Conservation (phyloP, 2,113 vertebrate genomes). For the Columbina picui region DNA sequence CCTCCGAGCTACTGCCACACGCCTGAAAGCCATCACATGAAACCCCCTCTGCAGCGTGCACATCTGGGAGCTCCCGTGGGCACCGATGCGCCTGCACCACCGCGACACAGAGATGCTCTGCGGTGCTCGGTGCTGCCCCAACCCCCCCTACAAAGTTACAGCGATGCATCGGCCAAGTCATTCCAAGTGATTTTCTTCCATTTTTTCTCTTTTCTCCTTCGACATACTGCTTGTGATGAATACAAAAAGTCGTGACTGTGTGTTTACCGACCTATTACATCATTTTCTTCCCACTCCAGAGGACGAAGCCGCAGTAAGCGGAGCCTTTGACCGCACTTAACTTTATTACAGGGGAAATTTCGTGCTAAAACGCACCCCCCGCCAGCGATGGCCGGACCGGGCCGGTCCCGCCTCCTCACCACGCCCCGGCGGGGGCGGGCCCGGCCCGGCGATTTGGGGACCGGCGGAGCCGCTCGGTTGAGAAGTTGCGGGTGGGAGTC, state of each 20-base stretch:
- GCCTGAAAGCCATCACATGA: too few relatives aligned
- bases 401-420: neutral
- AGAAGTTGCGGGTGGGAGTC: neutral
- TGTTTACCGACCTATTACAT: neutral
- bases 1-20: neutral
- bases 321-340: neutral
- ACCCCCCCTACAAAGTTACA: neutral
- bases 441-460: neutral
- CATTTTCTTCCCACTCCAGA: neutral
- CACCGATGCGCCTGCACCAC: rapidly evolving
- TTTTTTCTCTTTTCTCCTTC: neutral
- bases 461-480: neutral
- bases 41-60: neutral
- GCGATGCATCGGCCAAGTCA: neutral
- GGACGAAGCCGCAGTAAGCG: rapidly evolving
- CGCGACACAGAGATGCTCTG: neutral
- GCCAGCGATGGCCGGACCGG: rapidly evolving
- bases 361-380: rapidly evolving
- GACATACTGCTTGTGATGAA: rapidly evolving
- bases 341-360: rapidly evolving
- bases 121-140: rapidly evolving
- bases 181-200: neutral
- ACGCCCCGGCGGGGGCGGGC: neutral
- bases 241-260: neutral
- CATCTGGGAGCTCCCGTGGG: rapidly evolving